Percentiles rank a stretch among this genome's conserved stretches.
Conservation (phyloP, 1,140 invertebrate species). For the Trichonephila clavata region DNA sequence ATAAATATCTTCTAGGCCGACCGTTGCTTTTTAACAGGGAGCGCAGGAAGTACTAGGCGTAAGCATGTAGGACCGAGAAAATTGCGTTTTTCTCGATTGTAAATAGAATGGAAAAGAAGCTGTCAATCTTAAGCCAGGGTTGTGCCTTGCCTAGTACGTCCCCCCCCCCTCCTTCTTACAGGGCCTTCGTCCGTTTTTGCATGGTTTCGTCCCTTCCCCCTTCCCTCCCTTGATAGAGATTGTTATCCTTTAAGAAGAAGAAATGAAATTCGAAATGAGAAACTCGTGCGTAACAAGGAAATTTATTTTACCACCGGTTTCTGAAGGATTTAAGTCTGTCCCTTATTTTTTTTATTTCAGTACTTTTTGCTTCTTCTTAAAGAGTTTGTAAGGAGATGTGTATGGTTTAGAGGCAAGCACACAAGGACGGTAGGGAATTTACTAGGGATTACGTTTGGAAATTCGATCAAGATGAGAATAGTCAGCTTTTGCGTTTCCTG, state of each 20-base stretch:
- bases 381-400: conserved; percentile 58
- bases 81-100: conserved; percentile 75
- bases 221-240: conserved; percentile 66
- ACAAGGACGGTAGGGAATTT: neutral
- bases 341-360: conserved; percentile 14
- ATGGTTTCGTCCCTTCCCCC: neutral
- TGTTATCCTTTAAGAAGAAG: conserved; percentile 74
- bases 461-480: conserved; percentile 60
- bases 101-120: conserved; percentile 75
- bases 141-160: neutral
- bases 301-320: conserved; percentile 69
- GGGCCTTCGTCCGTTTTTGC: neutral
- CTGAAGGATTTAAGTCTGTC: conserved; percentile 34
- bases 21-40: conserved; percentile 73
- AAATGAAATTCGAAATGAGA: conserved; percentile 75
- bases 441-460: conserved; percentile 27
- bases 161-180: neutral
- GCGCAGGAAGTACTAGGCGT: conserved; percentile 42
- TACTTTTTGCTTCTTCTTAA: conserved; percentile 1
- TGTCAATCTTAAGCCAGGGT: conserved; percentile 69
- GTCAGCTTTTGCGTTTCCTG: conserved; percentile 13
- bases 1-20: conserved; percentile 71
- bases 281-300: conserved; percentile 71
- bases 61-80: conserved; percentile 73
- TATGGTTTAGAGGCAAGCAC: conserved; percentile 20